Evolutionary conservation across 1,140 invertebrate species (phyloP).

Genomic region (Heliconius hermathena): DNA sequence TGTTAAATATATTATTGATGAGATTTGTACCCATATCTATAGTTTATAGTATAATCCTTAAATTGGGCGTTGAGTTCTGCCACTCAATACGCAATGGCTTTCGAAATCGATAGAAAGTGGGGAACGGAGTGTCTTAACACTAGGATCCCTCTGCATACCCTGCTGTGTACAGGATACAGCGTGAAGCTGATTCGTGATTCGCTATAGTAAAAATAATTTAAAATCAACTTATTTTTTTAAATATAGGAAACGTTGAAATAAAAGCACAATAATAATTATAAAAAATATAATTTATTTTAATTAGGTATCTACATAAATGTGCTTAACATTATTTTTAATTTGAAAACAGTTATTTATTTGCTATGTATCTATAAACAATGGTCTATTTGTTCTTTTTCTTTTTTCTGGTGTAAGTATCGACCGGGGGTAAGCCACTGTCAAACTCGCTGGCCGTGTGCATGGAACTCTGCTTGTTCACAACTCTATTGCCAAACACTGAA

Average conservation of each 20-base stretch:
- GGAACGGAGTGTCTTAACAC: no score
- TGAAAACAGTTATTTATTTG: neutral
- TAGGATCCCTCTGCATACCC: no score
- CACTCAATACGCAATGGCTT: no score
- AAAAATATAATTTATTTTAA: conserved; percentile 12
- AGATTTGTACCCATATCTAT: neutral
- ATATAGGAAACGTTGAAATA: neutral
- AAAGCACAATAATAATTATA: neutral
- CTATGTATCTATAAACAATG: neutral
- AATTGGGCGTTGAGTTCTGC: no score
- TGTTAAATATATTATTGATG: neutral
- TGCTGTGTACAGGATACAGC: no score
- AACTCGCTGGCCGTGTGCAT: conserved; percentile 79
- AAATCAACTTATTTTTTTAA: neutral
- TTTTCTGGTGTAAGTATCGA: conserved; percentile 64
- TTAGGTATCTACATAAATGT: neutral
- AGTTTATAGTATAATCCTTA: neutral
- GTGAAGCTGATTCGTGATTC: no score
- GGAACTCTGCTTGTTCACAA: conserved; percentile 72
- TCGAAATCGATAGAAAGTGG: no score
- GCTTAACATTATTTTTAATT: neutral
- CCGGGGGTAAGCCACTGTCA: conserved; percentile 73
- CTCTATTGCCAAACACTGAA: conserved; percentile 53
- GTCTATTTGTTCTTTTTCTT: conserved; percentile 46
- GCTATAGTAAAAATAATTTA: no score